Conservation (phyloP, 2,888 invertebrate genomes). For the Dendrolimus houi region DNA sequence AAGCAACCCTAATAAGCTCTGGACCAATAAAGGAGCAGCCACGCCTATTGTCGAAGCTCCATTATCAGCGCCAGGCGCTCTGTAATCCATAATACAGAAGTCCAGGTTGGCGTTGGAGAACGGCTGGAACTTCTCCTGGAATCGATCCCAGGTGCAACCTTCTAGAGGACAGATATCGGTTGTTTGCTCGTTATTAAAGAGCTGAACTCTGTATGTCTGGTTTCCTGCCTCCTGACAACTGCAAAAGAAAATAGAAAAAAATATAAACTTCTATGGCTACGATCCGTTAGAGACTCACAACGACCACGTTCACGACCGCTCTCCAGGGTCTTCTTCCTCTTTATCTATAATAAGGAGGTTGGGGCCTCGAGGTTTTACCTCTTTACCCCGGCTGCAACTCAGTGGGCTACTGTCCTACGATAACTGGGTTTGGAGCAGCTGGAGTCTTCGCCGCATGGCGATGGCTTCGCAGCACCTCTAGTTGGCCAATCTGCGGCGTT, state of each 20-base stretch:
- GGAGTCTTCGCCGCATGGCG: no score
- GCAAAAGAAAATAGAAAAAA: slow-evolving; percentile 10
- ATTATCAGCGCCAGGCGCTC: slow-evolving; percentile 5
- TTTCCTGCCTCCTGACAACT: slow-evolving; percentile 36
- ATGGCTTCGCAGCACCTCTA: no score
- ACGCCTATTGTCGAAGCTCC: slow-evolving; percentile 3
- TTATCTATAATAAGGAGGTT: no score
- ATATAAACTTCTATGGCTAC: no score
- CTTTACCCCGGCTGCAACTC: no score
- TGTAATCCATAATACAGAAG: slow-evolving; percentile 37
- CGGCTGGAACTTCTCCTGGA: slow-evolving; percentile 37
- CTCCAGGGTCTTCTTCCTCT: no score
- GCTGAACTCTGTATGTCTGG: slow-evolving; percentile 35
- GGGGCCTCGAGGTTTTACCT: no score
- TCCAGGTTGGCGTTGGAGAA: slow-evolving; percentile 32
- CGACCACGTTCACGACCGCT: no score
- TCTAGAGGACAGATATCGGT: slow-evolving; percentile 41
- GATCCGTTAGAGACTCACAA: no score
- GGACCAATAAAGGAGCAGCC: slow-evolving; percentile 2
- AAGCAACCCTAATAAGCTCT: slow-evolving; percentile 4
- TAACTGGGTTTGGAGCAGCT: no score
- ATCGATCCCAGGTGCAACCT: slow-evolving; percentile 53
- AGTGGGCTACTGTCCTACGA: no score
- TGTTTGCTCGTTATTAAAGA: slow-evolving; percentile 48
- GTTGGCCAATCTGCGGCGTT: no score